A percentile compares a stretch with the other conserved stretches of the same genome.
Evolutionary conservation across 2,113 vertebrate genomes (phyloP).

Genomic region (Pelodiscus sinensis): DNA sequence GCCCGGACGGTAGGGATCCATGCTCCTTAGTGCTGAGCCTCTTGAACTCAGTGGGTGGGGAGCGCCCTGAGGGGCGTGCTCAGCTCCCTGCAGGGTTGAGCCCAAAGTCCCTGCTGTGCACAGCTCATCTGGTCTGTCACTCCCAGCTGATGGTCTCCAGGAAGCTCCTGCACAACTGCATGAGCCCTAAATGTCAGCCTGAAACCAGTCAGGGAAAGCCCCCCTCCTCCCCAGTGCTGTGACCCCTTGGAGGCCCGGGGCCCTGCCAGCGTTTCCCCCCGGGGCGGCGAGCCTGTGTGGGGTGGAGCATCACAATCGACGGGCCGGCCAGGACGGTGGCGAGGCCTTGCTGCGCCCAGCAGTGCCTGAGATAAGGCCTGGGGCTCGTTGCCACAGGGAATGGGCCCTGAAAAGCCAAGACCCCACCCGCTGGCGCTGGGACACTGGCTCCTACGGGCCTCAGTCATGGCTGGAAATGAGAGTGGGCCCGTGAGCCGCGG

Average conservation of each 20-base stretch:
- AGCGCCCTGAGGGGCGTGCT: not conserved
- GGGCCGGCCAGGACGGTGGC: too few relatives aligned
- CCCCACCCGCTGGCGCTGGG: not conserved
- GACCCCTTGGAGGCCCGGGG: too few relatives aligned
- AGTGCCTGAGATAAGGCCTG: not conserved
- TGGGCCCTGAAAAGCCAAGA: not conserved
- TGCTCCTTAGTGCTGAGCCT: not conserved
- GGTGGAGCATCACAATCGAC: not conserved
- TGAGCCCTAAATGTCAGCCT: not conserved
- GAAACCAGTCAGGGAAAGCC: not conserved
- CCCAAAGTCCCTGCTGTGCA: not conserved
- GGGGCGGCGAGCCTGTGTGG: too few relatives aligned
- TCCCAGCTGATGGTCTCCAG: too few relatives aligned
- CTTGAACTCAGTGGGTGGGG: rapidly evolving
- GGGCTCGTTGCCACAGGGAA: not conserved
- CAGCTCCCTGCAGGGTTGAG: not conserved
- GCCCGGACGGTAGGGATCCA: not conserved
- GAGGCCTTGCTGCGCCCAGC: too few relatives aligned
- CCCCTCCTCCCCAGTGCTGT: too few relatives aligned
- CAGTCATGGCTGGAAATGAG: not conserved
- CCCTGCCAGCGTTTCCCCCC: not conserved
- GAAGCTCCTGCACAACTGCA: too few relatives aligned
- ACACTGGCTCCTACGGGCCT: not conserved
- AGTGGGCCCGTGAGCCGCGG: not conserved
- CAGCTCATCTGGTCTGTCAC: not conserved